A percentile compares a stretch with the other conserved stretches of the same genome.
phyloP scores from a whole-genome alignment of 2,113 vertebrate species.

The Malurus alboscapulatus region DNA sequence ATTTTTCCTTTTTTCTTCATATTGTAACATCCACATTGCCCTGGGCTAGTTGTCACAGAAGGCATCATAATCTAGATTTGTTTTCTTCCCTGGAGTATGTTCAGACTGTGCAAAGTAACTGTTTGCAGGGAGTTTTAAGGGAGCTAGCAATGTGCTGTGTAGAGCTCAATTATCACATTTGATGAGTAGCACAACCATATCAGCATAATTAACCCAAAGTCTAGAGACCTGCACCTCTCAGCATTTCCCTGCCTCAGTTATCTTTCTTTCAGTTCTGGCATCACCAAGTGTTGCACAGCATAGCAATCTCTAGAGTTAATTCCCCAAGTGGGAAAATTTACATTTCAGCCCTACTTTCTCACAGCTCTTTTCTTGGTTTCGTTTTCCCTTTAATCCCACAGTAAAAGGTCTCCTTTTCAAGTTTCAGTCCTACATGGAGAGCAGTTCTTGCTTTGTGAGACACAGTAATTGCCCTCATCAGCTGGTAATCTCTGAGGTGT shows the following conservation, averaged over 20 bases:
- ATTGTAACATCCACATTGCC: not conserved
- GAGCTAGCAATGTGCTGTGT: not conserved
- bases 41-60: not conserved
- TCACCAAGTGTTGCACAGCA: not conserved
- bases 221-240: not conserved
- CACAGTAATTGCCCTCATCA: not conserved
- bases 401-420: not conserved
- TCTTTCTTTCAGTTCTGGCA: not conserved
- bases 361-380: not conserved
- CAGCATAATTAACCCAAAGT: not conserved
- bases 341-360: not conserved
- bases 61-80: not conserved
- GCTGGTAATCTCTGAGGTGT: not conserved
- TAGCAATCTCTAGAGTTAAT: not conserved
- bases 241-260: not conserved
- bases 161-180: not conserved
- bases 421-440: not conserved
- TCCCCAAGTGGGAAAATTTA: not conserved
- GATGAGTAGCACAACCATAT: not conserved
- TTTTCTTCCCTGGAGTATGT: not conserved
- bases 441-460: not conserved
- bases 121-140: not conserved
- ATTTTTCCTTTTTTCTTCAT: not conserved
- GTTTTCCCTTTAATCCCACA: not conserved
- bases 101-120: not conserved